Evolutionary conservation across 2,888 invertebrate genomes (phyloP).

Genomic region (Plagodis pulveraria): DNA sequence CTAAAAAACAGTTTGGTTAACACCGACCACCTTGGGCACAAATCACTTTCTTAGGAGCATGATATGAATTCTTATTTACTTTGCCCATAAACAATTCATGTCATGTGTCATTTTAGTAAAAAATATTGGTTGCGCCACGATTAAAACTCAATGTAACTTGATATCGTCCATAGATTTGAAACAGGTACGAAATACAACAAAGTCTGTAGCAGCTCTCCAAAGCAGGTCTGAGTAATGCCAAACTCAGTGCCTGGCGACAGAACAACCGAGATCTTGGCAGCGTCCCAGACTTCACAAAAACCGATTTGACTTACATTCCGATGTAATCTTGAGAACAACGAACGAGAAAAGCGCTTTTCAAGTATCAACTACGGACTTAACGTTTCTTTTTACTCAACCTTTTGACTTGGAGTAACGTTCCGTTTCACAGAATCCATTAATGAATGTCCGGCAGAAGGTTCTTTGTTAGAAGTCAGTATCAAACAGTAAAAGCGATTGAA

Average conservation of each 20-base stretch:
- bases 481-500: conserved; percentile 31
- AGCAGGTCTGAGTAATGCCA: conserved; percentile 5
- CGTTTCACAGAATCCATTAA: conserved; percentile 34
- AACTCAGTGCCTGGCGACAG: neutral
- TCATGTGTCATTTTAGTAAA: too few species aligned
- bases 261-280: conserved; percentile 16
- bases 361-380: conserved; percentile 23
- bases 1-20: too few species aligned
- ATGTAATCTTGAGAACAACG: conserved; percentile 25
- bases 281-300: conserved; percentile 22
- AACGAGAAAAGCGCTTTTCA: conserved; percentile 24
- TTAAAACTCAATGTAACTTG: too few species aligned
- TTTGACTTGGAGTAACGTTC: conserved; percentile 30
- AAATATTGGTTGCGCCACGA: too few species aligned
- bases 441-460: conserved; percentile 26
- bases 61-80: too few species aligned
- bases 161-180: too few species aligned
- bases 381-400: conserved; percentile 22
- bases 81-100: too few species aligned
- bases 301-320: conserved; percentile 28
- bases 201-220: neutral
- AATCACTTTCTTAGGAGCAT: too few species aligned
- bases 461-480: conserved; percentile 26
- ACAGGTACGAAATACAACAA: neutral
- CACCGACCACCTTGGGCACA: too few species aligned